A percentile compares a stretch with the other conserved stretches of the same genome.
Evolutionary conservation across 2,113 vertebrate species (phyloP).

Genomic region (Atrichornis clamosus): DNA sequence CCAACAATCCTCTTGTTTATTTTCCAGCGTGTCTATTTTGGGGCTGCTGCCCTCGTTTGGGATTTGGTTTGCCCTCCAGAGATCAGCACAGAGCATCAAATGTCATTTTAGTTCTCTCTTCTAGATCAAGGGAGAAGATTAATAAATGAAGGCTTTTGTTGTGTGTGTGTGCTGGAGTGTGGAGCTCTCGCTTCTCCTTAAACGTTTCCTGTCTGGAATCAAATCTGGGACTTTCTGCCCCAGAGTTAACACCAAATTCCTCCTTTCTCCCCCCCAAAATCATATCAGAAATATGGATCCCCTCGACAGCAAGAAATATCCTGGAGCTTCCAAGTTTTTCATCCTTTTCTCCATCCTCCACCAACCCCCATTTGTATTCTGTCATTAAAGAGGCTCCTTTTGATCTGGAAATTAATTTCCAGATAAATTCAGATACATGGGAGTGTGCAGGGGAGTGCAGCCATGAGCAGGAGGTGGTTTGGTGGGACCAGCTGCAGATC

Average conservation of each 20-base stretch:
- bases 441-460: not conserved
- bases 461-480: not conserved
- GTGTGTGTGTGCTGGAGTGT: not conserved
- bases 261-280: not conserved
- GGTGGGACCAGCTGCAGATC: conserved; percentile 36
- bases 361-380: not conserved
- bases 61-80: conserved; percentile 72
- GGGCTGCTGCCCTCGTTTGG: conserved; percentile 44
- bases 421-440: not conserved
- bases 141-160: conserved; percentile 31
- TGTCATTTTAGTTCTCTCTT: conserved; percentile 38
- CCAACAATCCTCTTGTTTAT: not conserved
- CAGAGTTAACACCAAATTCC: not conserved
- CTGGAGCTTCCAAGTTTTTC: not conserved
- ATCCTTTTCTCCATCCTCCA: not conserved
- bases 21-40: not conserved
- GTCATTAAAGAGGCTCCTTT: conserved; percentile 44
- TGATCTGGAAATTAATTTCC: conserved; percentile 69
- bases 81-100: conserved; percentile 45
- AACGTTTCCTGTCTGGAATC: not conserved
- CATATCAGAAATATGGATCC: not conserved
- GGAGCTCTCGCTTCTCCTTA: not conserved
- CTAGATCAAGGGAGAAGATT: conserved; percentile 44
- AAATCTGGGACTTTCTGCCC: not conserved
- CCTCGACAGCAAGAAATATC: not conserved